These are phyloP conservation scores for Tapirus indicus DNA, from an alignment of 2,797 vertebrate species.

Conservation along the genomic window DNA sequence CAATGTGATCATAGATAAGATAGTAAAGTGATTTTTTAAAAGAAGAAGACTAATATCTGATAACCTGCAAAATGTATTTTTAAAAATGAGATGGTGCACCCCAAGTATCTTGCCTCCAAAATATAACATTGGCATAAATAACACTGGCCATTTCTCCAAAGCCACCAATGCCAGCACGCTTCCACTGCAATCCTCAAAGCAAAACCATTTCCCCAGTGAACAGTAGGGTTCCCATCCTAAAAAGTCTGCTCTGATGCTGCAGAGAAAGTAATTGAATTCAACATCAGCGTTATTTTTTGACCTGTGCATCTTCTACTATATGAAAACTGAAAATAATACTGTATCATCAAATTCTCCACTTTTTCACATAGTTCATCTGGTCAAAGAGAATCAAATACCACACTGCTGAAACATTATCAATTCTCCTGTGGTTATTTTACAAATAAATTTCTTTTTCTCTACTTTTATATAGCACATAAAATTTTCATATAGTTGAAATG, in stretches of 20 bases:
- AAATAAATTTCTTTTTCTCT: constrained; percentile 85
- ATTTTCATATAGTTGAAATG: constrained; percentile 92
- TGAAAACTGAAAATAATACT: constrained; percentile 72
- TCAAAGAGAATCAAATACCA: constrained; percentile 76
- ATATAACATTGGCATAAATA: neutral
- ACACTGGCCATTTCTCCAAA: neutral
- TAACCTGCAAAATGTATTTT: neutral
- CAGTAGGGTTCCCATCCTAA: neutral
- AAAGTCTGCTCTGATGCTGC: neutral
- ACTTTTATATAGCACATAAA: constrained; percentile 86
- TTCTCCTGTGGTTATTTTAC: constrained; percentile 83
- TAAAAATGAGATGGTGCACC: neutral
- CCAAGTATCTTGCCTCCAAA: neutral
- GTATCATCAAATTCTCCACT: constrained; percentile 64
- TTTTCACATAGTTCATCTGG: constrained; percentile 77
- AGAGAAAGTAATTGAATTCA: constrained; percentile 53
- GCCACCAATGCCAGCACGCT: neutral
- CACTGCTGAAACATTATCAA: constrained; percentile 76
- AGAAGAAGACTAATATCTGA: neutral
- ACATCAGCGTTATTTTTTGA: constrained; percentile 39
- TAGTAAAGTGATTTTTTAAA: neutral
- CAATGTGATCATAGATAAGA: neutral
- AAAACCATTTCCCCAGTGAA: neutral
- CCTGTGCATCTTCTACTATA: neutral
- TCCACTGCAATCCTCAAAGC: neutral